These are phyloP conservation scores for Moxostoma hubbsi DNA, from an alignment of 2,797 vertebrate genomes.

Conservation along the genomic window DNA sequence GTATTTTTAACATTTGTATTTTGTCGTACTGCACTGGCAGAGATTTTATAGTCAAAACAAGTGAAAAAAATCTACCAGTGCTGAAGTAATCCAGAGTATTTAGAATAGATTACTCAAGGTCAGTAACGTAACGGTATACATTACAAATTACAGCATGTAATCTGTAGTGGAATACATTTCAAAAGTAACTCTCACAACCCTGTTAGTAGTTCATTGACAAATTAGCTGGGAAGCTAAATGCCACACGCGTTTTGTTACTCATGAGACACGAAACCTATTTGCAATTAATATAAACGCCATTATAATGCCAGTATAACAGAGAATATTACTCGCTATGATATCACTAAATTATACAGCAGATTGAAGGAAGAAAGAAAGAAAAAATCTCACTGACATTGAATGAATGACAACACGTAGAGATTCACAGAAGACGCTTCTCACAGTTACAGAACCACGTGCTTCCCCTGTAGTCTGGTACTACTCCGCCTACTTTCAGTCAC, in stretches of 20 bases:
- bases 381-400: constrained; percentile 10
- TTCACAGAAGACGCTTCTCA: constrained; percentile 69
- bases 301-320: not conserved
- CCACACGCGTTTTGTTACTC: not conserved
- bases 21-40: no score
- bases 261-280: not conserved
- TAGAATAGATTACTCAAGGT: no score
- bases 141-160: no score
- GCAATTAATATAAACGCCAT: not conserved
- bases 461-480: no score
- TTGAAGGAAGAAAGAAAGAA: not conserved
- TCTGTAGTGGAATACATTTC: no score
- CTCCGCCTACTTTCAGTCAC: constrained; percentile 47
- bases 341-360: not conserved
- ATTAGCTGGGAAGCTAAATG: constrained; percentile 35
- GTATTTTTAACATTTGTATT: no score
- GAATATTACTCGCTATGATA: not conserved
- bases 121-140: no score
- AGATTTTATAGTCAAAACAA: no score
- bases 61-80: no score
- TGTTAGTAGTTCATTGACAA: not conserved
- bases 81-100: no score
- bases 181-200: no score
- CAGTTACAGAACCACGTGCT: constrained; percentile 4
- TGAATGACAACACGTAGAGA: constrained; percentile 69